Base-by-base conservation (phyloP, 2,797 vertebrate genomes). In the Champsocephalus esox region DNA sequence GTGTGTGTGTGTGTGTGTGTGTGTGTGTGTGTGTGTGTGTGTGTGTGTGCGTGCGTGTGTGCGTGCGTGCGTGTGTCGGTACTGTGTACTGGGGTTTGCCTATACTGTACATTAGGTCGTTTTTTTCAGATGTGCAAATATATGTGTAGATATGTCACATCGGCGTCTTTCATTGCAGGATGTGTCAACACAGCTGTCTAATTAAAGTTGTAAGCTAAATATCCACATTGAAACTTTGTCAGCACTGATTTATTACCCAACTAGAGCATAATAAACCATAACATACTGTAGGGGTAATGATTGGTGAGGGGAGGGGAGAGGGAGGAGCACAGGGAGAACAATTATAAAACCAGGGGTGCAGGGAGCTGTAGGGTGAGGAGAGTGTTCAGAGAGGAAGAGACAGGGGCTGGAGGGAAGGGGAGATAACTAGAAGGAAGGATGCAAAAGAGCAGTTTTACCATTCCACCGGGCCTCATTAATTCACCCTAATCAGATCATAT, bases 401-500 rank as follows among this genome's bases (percentile, higher is more conserved):
- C 64, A 62, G 62, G 80, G 75, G 77, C 85, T 80, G 76, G 82
- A 82, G 54, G 73, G 72, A 85, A 84, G 62, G 72, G 38, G 70
- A 63, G 81, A 90, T 81, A 80, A 83, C 73, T 63, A 44, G 51
- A 71, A 44, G 84, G 73, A 88, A 87, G 82, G 76, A 86, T 83
- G 81, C 75, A 88, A 79, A 85, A 57, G 50, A 70, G 34, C 60
- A 72, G 44, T 74, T 87, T 75, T 65, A 80, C 48, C 77, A 74
- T 87, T 92, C 91, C 86, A 77, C 79, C 69, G 79, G 86, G 90
- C 80, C 85, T 94, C 80, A 91, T 94, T 94, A 93, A 91, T 89
- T 89, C 74, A 79, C 79, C 72, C 78, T 88, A 87, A 90, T 89
- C 84, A 90, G 86, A 89, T 84, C 69, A 81, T 80, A 88, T 87